These are phyloP conservation scores for Bombus affinis DNA, from an alignment of 1,140 invertebrate genomes.

Conservation along the genomic window DNA sequence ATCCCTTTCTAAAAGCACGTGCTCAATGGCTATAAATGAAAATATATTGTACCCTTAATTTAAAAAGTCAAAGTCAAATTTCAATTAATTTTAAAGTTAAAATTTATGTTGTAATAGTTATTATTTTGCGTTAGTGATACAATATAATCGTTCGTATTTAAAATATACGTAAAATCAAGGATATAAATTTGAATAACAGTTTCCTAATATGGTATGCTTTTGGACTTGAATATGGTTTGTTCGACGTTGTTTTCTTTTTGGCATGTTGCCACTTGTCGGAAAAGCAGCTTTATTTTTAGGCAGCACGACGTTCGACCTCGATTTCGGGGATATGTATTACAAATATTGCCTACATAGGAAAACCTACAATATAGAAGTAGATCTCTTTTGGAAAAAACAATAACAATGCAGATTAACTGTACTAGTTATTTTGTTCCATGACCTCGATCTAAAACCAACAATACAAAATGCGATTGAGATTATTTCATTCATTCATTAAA, in stretches of 20 bases:
- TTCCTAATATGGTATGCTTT: background rate
- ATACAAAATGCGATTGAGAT: constrained; percentile 1
- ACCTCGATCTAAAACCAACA: background rate
- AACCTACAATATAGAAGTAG: background rate
- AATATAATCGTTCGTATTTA: background rate
- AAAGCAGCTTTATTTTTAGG: constrained; percentile 30
- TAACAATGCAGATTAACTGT: constrained; percentile 12
- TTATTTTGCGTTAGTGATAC: background rate
- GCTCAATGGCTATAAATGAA: background rate
- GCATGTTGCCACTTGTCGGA: constrained; percentile 8
- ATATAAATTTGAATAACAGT: background rate
- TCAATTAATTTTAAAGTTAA: background rate
- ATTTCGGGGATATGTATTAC: background rate
- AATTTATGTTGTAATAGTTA: background rate
- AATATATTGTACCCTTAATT: background rate
- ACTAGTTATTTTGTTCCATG: background rate
- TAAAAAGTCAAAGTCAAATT: background rate
- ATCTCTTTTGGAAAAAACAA: background rate
- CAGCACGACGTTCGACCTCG: constrained; percentile 24
- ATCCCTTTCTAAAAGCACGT: background rate
- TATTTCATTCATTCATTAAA: constrained; percentile 14
- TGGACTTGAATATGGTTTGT: background rate
- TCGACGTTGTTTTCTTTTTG: constrained; percentile 1
- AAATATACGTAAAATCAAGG: background rate
- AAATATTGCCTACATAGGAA: background rate